Percentiles rank a stretch among this genome's conserved stretches.
phyloP scores from a whole-genome alignment of 1,140 invertebrate species.

The Asbolus verrucosus region DNA sequence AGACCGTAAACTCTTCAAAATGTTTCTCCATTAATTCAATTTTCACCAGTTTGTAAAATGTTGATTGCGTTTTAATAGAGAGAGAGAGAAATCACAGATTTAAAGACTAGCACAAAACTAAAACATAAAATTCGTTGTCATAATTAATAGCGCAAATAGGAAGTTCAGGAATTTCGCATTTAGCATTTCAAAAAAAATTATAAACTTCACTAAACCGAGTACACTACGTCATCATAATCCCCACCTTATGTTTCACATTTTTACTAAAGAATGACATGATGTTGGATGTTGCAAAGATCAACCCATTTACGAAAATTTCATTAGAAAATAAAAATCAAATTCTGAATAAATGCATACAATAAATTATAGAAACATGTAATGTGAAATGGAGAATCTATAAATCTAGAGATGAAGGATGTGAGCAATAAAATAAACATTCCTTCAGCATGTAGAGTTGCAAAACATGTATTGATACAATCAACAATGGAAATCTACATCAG shows the following conservation, averaged over 20 bases:
- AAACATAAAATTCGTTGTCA: conserved; percentile 40
- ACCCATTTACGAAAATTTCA: not conserved
- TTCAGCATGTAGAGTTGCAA: no score
- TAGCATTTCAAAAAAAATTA: not conserved
- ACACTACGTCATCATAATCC: not conserved
- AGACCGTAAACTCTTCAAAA: no score
- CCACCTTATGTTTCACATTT: not conserved
- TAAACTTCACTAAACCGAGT: conserved; percentile 6
- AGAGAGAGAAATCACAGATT: conserved; percentile 25
- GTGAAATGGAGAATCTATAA: no score
- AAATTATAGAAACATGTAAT: no score
- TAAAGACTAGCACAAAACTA: conserved; percentile 39
- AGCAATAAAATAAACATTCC: no score
- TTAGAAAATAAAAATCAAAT: no score
- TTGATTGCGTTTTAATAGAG: not conserved
- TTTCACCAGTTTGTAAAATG: no score
- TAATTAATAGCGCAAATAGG: conserved; percentile 15
- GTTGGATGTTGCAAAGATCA: not conserved
- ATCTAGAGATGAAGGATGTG: no score
- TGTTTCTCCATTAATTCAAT: no score
- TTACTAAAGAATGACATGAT: conserved; percentile 17
- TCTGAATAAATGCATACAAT: no score
- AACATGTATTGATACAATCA: no score
- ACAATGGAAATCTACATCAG: no score
- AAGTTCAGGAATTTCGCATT: conserved; percentile 17